These are phyloP conservation scores for Heterodera filipjevi DNA, from an alignment of 2,888 invertebrate genomes.

Conservation along the genomic window DNA sequence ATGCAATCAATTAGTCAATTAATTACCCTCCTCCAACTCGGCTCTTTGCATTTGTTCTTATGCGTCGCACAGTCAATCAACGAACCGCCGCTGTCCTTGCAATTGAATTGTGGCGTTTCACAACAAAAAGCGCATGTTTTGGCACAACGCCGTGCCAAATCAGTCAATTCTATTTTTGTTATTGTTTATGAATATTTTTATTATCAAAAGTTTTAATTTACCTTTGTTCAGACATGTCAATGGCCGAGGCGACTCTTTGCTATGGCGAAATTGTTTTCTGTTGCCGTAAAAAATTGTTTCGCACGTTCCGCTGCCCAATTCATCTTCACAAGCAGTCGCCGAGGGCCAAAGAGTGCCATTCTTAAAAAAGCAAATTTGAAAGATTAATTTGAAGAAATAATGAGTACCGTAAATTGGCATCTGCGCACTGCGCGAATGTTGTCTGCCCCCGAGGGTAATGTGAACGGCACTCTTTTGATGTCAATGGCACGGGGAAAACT, in stretches of 20 bases:
- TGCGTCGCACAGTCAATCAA: constrained; percentile 34
- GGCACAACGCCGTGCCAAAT: constrained; percentile 32
- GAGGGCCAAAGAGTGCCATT: constrained; percentile 26
- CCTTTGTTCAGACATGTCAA: constrained; percentile 24
- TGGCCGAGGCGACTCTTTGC: background rate
- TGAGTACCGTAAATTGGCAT: background rate
- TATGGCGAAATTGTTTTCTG: background rate
- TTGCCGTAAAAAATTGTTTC: constrained; percentile 28
- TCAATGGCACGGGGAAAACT: constrained; percentile 3
- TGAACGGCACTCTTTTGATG: constrained; percentile 13
- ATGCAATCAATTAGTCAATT: no score
- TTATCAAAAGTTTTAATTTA: constrained; percentile 3
- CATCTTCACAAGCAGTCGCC: constrained; percentile 32
- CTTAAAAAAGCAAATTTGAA: background rate
- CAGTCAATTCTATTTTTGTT: constrained; percentile 14
- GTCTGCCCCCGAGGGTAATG: background rate
- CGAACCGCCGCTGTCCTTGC: constrained; percentile 28
- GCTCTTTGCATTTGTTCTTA: constrained; percentile 34
- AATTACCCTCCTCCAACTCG: constrained; percentile 25
- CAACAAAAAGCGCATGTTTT: constrained; percentile 33
- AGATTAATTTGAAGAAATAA: background rate
- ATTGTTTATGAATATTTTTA: constrained; percentile 8
- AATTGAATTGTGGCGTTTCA: constrained; percentile 32
- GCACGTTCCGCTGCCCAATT: constrained; percentile 28
- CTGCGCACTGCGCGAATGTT: constrained; percentile 7